Evolutionary conservation across 2,888 invertebrate genomes (phyloP), one percentile per base, ranked within the genome.

Genomic region (Dichetophora obliterata): DNA sequence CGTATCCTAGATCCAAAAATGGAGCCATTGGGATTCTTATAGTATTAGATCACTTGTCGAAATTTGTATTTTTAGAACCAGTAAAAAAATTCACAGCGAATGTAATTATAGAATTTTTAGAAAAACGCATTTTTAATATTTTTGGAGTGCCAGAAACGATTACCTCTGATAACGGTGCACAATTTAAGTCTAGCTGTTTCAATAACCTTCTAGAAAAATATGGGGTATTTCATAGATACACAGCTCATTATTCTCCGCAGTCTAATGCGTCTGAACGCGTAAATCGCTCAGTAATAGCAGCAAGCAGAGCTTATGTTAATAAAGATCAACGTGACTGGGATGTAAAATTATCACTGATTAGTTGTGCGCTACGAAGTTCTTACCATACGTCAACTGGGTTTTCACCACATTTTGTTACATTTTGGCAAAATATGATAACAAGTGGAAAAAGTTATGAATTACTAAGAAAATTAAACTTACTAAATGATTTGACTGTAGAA

Each of bases 231-330:
- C 71, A 57, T 37, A 43, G 54, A n/a, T 24, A 34, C 1, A 54
- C 57, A 1, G 54, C 31, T 0, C 61, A 75, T 14, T 86, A 87
- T 75, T 82, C 85, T 22, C 85, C 87, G 0, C 87, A 87, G 79
- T 77, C 79, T 1, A 87, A 87, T 75, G 84, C 85, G 9, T 68
- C 76, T 5, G 78, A 78, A 75, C 77, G 85, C 1, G 80, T 83
- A 0, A 87, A 87, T 75, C 72, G 83, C 22, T 83, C 83, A 14
- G 59, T 71, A 6, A 16, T 71, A 24, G 19, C 54, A 43, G 54
- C 54, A 2, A 6, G 31, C 5, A 31, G 57, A 37, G 22, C 71
- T 37, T 0, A 73, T 87, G 5, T 82, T 82, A 11, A 83, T 83
- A 3, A 83, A 82, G 73, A 82, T 86, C 6, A 63, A 84, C 61